These are phyloP conservation scores for Metacarcinus magister DNA, from an alignment of 2,888 invertebrate species.

Conservation along the genomic window DNA sequence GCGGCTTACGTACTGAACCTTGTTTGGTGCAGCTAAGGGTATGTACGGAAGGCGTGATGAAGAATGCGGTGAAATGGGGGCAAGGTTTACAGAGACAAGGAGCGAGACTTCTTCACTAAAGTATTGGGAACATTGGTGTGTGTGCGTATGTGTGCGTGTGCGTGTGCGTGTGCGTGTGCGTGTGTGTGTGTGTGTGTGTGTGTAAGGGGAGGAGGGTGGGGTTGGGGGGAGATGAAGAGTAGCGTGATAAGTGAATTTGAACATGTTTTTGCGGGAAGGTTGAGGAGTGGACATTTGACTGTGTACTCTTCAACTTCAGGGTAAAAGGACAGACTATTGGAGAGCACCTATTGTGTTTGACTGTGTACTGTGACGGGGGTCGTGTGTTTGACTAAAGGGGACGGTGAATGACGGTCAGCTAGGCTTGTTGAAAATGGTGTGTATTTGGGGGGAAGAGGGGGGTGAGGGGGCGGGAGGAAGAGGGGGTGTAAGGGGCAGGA, in stretches of 20 bases:
- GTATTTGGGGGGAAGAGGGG: background rate
- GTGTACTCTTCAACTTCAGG: slow-evolving; percentile 26
- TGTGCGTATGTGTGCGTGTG: background rate
- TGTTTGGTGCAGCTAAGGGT: background rate
- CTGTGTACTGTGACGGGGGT: slow-evolving; percentile 34
- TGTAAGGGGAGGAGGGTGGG: background rate
- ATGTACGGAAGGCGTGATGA: background rate
- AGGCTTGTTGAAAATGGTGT: slow-evolving; percentile 31
- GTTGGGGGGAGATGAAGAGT: background rate
- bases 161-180: no score
- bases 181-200: background rate
- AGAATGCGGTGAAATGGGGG: background rate
- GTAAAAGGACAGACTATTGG: slow-evolving; percentile 47
- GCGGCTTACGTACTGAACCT: background rate
- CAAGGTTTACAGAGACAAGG: background rate
- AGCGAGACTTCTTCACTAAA: background rate
- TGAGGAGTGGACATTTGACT: slow-evolving; percentile 35
- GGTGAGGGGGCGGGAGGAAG: background rate
- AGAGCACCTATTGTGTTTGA: slow-evolving; percentile 39
- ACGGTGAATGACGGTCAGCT: background rate
- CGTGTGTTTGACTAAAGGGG: slow-evolving; percentile 35
- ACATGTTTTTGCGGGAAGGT: background rate
- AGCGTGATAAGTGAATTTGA: background rate
- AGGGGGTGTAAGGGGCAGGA: background rate
- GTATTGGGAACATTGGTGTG: background rate